Evolutionary conservation across 64 coral and sea anemone genomes (phyloP), one percentile per base, ranked within the genome.

Genomic region (Porites lutea): DNA sequence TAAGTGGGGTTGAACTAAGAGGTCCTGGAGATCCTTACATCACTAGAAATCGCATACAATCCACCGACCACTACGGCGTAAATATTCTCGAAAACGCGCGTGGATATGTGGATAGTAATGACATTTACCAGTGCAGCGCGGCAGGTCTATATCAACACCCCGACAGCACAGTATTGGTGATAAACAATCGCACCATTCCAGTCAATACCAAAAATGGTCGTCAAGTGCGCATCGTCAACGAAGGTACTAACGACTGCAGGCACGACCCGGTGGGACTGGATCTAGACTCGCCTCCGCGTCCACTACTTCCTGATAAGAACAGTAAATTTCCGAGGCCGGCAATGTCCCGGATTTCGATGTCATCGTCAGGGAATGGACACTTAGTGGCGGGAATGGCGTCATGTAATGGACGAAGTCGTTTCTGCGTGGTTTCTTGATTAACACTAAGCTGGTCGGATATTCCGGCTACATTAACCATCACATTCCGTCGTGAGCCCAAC

Each of bases 11-110:
- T 58, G 91, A 96, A 78, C 75, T 99, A 12, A 80, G 88, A 15
- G 97, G 97, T 13, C 97, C 97, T 22, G 97, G 97, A 9, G 94
- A 99, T 43, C 97, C 97, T 5, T 99, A 92, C 82, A 86, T 99
- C 0, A 93, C 94, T 3, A 70, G 88, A 14, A 99, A 99, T 49
- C 88, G 97, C 20, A 86, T 99, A 51, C 88, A 96, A 89, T 91
- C 91, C 14, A 81, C 91, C n/a, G 75, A 89, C 75, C 77, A 88
- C 66, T 75, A 88, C 21, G 97, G 94, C 18, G 79, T 99, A 70
- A 60, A 78, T 75, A 83, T 96, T 61, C 37, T 96, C 13, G 94
- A 96, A 82, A 95, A 91, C 59, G 91, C 94, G 4, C 94, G 97
- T 27, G 97, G 97, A 0, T 93, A 90, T 14, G 97, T 99, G 1